Evolutionary conservation across 2,888 invertebrate genomes (phyloP), one percentile per base, ranked within the genome.

Genomic region (Hyles lineata): DNA sequence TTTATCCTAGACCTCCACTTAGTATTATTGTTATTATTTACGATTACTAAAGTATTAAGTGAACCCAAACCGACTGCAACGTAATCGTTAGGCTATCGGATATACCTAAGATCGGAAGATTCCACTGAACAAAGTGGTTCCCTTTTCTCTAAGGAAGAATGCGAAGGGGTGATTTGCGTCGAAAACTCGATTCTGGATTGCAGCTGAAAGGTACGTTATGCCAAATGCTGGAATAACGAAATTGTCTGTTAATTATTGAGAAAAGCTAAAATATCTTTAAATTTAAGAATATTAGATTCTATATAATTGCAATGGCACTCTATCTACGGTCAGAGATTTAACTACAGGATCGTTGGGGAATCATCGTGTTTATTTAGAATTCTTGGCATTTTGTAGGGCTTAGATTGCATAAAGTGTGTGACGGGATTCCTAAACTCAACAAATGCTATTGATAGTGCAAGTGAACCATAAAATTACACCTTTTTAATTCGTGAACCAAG

Each of bases 161-260:
- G 83, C 67, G 80, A 86, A 90, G n/a, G 89, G 88, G 77, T 84
- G 90, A 73, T 90, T 81, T 6, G 88, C 90, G 6, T 74, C 74
- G 77, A 89, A 85, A 59, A n/a, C 8, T 29, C 23, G 67, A 50
- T 76, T 62, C 17, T 70, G 5, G 69, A 83, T 9, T 7, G 75
- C 0, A 32, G 78, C 78, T 70, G 81, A 79, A 71, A 82, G 75
- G 74, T 78, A 79, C 25, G 78, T 25, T 69, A 83, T 72, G 35
- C 75, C 77, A 70, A 80, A 78, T 55, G 63, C 81, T 80, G 81
- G 70, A 79, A 79, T 58, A 23, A 23, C 63, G 17, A 58, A 72
- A 59, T 25, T 23, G n/a, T 4, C 4, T n/a, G n/a, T 60, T 17
- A 60, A 43, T 67, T 43, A 67, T 21, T 6, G 23, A 7, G 6